These are phyloP conservation scores for Poicephalus gulielmi DNA, from an alignment of 2,113 vertebrate species.

Conservation along the genomic window DNA sequence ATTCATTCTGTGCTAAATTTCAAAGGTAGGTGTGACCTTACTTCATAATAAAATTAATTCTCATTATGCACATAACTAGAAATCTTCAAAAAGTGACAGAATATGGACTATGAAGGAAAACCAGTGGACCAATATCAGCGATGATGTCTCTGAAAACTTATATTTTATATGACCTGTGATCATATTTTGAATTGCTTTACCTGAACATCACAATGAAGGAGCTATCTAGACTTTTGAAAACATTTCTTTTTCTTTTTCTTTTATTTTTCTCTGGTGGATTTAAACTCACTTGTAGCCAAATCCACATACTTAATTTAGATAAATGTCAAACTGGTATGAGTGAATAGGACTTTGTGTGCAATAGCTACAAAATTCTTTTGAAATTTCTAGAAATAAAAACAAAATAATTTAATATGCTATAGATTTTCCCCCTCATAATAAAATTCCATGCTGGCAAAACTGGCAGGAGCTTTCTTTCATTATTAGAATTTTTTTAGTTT, in stretches of 20 bases:
- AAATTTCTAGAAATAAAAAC: slow-evolving; percentile 1
- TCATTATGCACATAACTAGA: background rate
- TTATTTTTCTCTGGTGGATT: background rate
- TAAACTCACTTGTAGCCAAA: background rate
- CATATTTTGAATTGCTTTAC: background rate
- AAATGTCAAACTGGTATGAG: background rate
- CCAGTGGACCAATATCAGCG: background rate
- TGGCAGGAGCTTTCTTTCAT: background rate
- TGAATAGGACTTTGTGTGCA: slow-evolving; percentile 4
- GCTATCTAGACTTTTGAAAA: background rate
- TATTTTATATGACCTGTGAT: background rate
- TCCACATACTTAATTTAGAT: slow-evolving; percentile 47
- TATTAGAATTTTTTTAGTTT: background rate
- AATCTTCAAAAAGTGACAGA: background rate
- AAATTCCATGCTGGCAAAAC: background rate
- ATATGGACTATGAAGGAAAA: background rate
- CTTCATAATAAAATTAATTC: background rate
- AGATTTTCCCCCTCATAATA: background rate
- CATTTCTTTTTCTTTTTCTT: background rate
- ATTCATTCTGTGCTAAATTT: background rate
- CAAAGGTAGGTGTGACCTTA: background rate
- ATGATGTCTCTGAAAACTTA: background rate
- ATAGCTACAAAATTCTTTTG: background rate
- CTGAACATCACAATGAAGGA: background rate
- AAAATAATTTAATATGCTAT: background rate